Evolutionary conservation across 2,888 invertebrate genomes (phyloP).

Genomic region (Orthosia incerta): DNA sequence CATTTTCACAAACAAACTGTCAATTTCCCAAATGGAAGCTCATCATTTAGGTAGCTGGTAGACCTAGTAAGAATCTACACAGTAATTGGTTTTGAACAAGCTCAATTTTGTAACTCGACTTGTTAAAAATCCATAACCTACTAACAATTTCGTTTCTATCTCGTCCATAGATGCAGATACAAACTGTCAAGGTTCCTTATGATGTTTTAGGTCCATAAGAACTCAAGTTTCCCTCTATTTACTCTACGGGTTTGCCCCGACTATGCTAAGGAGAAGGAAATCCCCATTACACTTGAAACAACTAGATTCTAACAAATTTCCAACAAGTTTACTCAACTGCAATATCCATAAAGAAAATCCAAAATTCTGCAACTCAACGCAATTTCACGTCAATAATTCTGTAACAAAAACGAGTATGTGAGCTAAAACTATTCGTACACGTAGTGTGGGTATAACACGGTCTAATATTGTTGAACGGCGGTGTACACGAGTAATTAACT

Average conservation of each 20-base stretch:
- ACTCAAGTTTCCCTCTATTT: neutral
- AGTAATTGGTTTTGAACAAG: constrained; percentile 25
- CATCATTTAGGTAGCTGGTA: too few species aligned
- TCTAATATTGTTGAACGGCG: constrained; percentile 71
- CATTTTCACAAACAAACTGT: neutral
- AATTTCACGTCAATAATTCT: constrained; percentile 49
- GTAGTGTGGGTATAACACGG: constrained; percentile 63
- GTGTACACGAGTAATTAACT: constrained; percentile 75
- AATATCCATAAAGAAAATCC: neutral
- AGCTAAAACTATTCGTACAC: constrained; percentile 43
- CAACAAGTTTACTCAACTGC: neutral
- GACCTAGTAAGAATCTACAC: neutral
- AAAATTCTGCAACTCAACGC: constrained; percentile 29
- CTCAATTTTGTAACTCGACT: constrained; percentile 5
- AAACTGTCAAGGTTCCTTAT: neutral
- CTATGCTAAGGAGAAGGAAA: neutral
- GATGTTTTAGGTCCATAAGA: neutral
- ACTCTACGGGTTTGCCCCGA: neutral
- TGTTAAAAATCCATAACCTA: constrained; percentile 30
- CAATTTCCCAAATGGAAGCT: neutral
- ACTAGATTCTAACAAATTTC: neutral
- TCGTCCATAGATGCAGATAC: neutral
- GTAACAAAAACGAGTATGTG: constrained; percentile 44
- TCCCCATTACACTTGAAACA: neutral
- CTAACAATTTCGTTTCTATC: constrained; percentile 3